Evolutionary conservation across 2,113 vertebrate species (phyloP), one percentile per base, ranked within the genome.

Genomic region (Bos taurus): DNA sequence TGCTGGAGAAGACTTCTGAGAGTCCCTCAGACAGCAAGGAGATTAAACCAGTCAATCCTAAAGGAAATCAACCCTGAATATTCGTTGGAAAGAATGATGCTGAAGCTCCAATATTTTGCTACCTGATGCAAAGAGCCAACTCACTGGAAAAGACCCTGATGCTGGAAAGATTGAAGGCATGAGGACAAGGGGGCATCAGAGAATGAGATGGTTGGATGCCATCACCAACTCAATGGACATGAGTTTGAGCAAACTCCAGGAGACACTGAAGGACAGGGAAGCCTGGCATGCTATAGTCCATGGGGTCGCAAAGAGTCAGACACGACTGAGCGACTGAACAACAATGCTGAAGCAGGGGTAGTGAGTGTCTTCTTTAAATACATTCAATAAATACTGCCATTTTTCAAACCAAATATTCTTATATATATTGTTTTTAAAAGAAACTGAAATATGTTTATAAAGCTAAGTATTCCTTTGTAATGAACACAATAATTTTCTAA

Each of bases 401-500:
- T 7, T 62, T 50, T 36, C 50, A 54, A n/a, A 83, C 9, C 12
- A 30, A 83, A 40, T 59, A 89, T 87, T 93, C 90, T 77, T 59
- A 46, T 60, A 36, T 56, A 8, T 23, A 83, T 23, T 67, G 12
- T 48, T 21, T 78, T 60, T 90, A 78, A 57, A 86, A 94, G 54
- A 88, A 94, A 95, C 17, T 54, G 5, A 28, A 94, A 26, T 78
- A 64, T 50, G 88, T 97, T 88, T 85, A 91, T 91, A 88, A 91
- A 59, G 17, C 19, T 56, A 67, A 52, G 46, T 17, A 33, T 64
- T 88, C 36, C 4, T 85, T 86, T 71, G 50, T 74, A 86, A 84
- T 85, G 26, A 80, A 71, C 4, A 48, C 50, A 85, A 91, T 78
- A 26, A 48, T 74, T 94, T 94, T 57, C 43, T 81, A 90, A 77